Conservation (phyloP, 2,888 invertebrate genomes). For the Scaptomyza caliginosa region DNA sequence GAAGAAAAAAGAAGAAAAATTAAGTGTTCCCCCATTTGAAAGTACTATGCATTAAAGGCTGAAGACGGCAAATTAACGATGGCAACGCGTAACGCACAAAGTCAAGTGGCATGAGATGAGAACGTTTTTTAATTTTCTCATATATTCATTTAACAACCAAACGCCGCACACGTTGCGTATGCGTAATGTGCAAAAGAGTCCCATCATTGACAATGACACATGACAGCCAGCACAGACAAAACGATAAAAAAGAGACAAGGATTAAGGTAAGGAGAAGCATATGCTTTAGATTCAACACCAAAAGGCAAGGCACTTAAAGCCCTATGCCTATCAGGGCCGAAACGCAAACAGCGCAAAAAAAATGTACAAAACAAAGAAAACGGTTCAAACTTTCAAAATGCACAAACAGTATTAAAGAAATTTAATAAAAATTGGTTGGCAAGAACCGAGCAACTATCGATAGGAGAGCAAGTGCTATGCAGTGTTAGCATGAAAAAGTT, state of each 20-base stretch:
- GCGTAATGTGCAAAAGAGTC: slow-evolving; percentile 10
- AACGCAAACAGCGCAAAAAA: no score
- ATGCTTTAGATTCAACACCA: neutral
- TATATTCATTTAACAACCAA: slow-evolving; percentile 18
- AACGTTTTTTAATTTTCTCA: slow-evolving; percentile 27
- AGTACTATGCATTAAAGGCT: slow-evolving; percentile 5
- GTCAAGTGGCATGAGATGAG: neutral
- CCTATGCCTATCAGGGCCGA: no score
- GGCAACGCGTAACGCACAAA: slow-evolving; percentile 9
- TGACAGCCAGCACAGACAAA: neutral
- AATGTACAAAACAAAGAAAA: no score
- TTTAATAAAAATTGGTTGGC: neutral
- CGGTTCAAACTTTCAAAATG: no score
- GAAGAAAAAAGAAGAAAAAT: no score
- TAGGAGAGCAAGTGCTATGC: neutral
- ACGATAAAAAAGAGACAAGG: neutral
- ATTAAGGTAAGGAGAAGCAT: neutral
- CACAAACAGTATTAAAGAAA: neutral
- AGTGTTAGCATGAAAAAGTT: neutral
- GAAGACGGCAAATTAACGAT: slow-evolving; percentile 36
- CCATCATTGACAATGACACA: slow-evolving; percentile 24
- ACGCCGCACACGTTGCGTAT: slow-evolving; percentile 22
- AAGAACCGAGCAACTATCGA: neutral
- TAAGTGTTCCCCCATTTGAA: slow-evolving; percentile 27
- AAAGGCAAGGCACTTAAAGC: no score